These are phyloP conservation scores for Acanthisitta chloris DNA, from an alignment of 2,113 vertebrate genomes.

Conservation along the genomic window DNA sequence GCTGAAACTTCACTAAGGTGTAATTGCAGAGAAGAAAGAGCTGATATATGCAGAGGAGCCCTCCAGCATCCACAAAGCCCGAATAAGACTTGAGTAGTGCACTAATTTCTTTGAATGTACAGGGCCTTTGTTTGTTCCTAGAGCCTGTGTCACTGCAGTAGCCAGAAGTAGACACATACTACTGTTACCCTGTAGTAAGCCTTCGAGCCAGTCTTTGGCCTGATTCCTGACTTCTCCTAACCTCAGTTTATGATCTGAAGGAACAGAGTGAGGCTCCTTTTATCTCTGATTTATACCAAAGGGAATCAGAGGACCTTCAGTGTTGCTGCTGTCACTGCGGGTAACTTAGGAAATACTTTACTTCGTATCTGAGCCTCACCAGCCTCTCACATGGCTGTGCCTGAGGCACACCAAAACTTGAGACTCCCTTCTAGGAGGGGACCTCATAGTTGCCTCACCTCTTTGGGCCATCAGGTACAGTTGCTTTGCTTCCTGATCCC, in stretches of 20 bases:
- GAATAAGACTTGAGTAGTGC: background rate
- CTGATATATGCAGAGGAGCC: background rate
- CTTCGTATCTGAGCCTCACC: background rate
- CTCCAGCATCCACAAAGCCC: background rate
- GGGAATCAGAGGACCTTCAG: background rate
- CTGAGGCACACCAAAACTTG: accelerated
- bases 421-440: accelerated
- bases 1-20: background rate
- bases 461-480: background rate
- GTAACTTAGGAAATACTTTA: background rate
- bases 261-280: background rate
- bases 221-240: background rate
- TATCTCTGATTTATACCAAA: background rate
- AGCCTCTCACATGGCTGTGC: background rate
- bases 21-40: background rate
- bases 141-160: background rate
- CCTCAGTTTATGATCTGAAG: background rate
- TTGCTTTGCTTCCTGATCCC: background rate
- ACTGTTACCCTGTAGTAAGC: background rate
- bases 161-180: background rate
- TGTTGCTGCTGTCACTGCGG: accelerated
- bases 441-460: accelerated
- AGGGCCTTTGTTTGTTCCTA: background rate
- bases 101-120: background rate
- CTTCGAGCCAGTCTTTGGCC: background rate